Evolutionary conservation across 2,888 invertebrate species (phyloP).

Genomic region (Lissonota sp.): DNA sequence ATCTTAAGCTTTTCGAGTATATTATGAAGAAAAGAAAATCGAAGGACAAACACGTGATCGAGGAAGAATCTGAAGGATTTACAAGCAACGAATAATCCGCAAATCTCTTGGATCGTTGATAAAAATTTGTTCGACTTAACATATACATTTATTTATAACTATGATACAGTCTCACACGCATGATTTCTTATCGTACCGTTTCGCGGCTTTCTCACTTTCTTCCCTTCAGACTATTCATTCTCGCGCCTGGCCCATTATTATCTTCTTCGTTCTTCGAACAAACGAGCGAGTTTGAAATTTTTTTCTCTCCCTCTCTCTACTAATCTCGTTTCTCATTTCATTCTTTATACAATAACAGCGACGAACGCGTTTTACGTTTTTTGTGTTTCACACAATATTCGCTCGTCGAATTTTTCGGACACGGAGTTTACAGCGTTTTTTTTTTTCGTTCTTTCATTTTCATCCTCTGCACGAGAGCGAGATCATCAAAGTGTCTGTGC

Average conservation of each 20-base stretch:
- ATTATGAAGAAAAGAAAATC: too few relatives aligned
- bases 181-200: conserved; percentile 71
- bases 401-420: conserved; percentile 22
- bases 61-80: neutral
- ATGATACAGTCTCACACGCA: conserved; percentile 81
- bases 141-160: conserved; percentile 82
- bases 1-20: too few relatives aligned
- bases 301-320: neutral
- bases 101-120: conserved; percentile 1
- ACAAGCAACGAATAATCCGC: neutral
- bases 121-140: conserved; percentile 73
- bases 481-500: conserved; percentile 22
- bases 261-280: conserved; percentile 58
- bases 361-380: conserved; percentile 40
- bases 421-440: conserved; percentile 16
- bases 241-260: conserved; percentile 62
- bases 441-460: conserved; percentile 18
- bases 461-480: conserved; percentile 34
- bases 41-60: too few relatives aligned
- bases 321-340: conserved; percentile 8
- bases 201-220: conserved; percentile 63
- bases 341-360: conserved; percentile 50
- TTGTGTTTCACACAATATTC: conserved; percentile 24
- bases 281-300: conserved; percentile 18
- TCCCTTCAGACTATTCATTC: conserved; percentile 67